phyloP scores from a whole-genome alignment of 30 jellyfish, hydroid and myxozoan species.

The Aurelia aurita region DNA sequence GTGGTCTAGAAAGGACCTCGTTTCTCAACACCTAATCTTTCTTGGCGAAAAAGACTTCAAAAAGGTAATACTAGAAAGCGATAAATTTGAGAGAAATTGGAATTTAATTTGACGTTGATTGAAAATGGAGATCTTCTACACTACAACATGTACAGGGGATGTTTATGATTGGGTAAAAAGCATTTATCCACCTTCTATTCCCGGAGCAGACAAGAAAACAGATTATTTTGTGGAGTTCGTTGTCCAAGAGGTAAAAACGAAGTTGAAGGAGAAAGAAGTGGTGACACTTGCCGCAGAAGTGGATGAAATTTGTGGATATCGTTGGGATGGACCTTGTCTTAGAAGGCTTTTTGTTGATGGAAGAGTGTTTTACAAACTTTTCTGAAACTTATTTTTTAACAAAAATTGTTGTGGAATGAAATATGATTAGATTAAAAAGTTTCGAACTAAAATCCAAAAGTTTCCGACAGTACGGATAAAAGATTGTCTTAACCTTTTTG shows the following conservation, averaged over 20 bases:
- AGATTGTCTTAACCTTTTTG: too few relatives aligned
- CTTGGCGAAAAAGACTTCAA: too few relatives aligned
- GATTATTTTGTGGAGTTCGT: constrained; percentile 37
- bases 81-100: too few relatives aligned
- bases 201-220: constrained; percentile 9
- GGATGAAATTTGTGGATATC: constrained; percentile 31
- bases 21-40: too few relatives aligned
- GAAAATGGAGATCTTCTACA: constrained; percentile 46
- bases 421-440: too few relatives aligned
- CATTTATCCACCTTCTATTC: constrained; percentile 42
- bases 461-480: too few relatives aligned
- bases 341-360: constrained; percentile 57
- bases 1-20: too few relatives aligned
- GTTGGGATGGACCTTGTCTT: constrained; percentile 48
- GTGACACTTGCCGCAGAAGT: constrained; percentile 61
- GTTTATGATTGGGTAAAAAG: constrained; percentile 41
- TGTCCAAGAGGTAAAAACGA: constrained; percentile 24
- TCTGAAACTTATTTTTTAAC: not conserved
- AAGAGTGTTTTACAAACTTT: constrained; percentile 30
- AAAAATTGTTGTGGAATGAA: too few relatives aligned
- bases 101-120: too few relatives aligned
- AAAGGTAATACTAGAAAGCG: too few relatives aligned
- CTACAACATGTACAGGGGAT: constrained; percentile 49
- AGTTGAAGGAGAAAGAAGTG: constrained; percentile 41
- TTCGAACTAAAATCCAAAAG: too few relatives aligned